A percentile compares a stretch with the other conserved stretches of the same genome.
Evolutionary conservation across 2,113 vertebrate genomes (phyloP).

Genomic region (Plestiodon gilberti): DNA sequence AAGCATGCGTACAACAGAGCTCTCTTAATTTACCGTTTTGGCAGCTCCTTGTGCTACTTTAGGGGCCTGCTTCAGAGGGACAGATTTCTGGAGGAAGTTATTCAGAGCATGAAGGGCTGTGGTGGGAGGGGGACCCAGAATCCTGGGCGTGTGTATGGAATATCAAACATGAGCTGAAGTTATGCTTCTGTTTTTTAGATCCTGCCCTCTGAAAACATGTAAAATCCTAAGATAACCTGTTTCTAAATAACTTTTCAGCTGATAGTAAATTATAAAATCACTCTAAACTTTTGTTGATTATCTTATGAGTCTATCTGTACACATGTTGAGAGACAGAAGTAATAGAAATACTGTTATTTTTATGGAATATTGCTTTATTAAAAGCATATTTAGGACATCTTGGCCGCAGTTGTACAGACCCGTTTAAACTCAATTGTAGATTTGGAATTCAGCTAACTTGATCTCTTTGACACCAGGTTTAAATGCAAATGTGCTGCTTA

Average conservation of each 20-base stretch:
- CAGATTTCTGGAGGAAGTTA: not conserved
- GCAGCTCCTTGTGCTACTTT: not conserved
- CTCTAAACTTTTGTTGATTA: not conserved
- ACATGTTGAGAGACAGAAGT: constrained; percentile 6
- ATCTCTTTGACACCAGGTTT: not conserved
- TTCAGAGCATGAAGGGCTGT: not conserved
- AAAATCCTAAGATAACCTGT: not conserved
- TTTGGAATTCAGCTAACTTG: not conserved
- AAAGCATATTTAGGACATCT: constrained; percentile 31
- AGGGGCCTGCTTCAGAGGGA: not conserved
- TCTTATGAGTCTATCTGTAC: not conserved
- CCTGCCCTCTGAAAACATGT: not conserved
- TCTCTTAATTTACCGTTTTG: not conserved
- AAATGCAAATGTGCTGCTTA: not conserved
- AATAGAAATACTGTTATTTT: not conserved
- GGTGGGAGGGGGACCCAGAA: not conserved
- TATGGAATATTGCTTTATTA: constrained; percentile 23
- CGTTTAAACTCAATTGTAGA: not conserved
- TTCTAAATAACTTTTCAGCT: constrained; percentile 42
- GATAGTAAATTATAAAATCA: constrained; percentile 38
- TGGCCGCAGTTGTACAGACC: not conserved
- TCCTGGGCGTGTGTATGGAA: not conserved
- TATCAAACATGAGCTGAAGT: not conserved
- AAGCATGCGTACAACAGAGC: not conserved
- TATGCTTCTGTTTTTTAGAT: not conserved